Percentiles rank a stretch among this genome's conserved stretches.
Evolutionary conservation across 2,888 invertebrate genomes (phyloP).

Genomic region (Meiosimyza platycephala): DNA sequence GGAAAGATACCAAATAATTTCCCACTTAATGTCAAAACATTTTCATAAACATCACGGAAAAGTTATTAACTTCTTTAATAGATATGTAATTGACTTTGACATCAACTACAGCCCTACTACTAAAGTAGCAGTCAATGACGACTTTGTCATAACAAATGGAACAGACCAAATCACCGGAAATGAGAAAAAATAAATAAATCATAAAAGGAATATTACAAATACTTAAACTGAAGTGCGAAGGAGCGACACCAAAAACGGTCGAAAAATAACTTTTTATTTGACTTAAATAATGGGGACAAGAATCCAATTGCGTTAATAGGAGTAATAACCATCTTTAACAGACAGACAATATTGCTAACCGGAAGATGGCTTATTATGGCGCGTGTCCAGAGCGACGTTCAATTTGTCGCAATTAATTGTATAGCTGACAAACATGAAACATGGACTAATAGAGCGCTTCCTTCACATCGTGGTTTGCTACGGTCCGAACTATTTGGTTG

Average conservation of each 20-base stretch:
- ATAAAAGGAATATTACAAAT: constrained; percentile 49
- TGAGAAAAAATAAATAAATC: constrained; percentile 62
- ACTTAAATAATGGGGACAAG: not conserved
- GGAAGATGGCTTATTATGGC: constrained; percentile 63
- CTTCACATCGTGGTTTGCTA: not conserved
- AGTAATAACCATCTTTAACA: constrained; percentile 13
- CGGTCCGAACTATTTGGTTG: not conserved
- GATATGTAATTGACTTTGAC: constrained; percentile 20
- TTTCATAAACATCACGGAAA: not conserved
- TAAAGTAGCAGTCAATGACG: not conserved
- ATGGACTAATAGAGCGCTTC: too few relatives aligned
- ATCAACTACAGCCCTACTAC: not conserved
- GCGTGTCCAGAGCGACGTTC: constrained; percentile 66
- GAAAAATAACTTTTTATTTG: constrained; percentile 11
- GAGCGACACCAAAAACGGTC: constrained; percentile 7
- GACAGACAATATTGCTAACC: constrained; percentile 44
- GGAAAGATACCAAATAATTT: too few relatives aligned
- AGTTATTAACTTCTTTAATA: constrained; percentile 9
- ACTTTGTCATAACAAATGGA: not conserved
- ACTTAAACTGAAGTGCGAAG: constrained; percentile 26
- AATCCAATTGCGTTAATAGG: not conserved
- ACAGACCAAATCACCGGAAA: constrained; percentile 54
- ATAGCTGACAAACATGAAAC: constrained; percentile 51
- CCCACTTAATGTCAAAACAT: too few relatives aligned
- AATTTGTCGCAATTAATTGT: constrained; percentile 67